These are phyloP conservation scores for Aptenodytes patagonicus DNA, from an alignment of 2,113 vertebrate species.

Conservation along the genomic window DNA sequence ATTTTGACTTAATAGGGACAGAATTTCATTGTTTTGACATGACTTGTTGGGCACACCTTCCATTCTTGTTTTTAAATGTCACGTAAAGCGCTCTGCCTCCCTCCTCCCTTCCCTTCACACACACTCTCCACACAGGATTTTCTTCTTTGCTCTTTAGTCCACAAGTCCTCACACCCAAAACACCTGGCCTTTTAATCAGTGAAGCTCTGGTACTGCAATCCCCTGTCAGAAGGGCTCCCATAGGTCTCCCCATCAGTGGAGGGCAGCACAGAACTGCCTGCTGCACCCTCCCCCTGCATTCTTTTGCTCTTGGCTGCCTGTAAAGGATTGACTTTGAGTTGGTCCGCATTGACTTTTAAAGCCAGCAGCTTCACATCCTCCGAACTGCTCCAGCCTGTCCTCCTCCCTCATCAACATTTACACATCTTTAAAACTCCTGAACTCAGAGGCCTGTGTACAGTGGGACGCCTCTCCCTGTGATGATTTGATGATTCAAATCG, in stretches of 20 bases:
- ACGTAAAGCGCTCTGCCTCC: not conserved
- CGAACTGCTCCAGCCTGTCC: not conserved
- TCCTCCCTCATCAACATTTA: not conserved
- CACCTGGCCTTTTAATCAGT: not conserved
- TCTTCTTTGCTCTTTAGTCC: not conserved
- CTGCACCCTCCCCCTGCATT: not conserved
- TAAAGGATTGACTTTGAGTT: not conserved
- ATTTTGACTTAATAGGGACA: not conserved
- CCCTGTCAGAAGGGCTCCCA: not conserved
- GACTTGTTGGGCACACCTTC: not conserved
- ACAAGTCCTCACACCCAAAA: not conserved
- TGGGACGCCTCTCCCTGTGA: not conserved
- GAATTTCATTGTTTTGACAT: not conserved
- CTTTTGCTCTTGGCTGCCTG: not conserved
- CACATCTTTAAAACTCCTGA: not conserved
- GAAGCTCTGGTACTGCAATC: not conserved
- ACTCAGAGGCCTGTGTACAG: not conserved
- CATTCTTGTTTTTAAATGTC: not conserved
- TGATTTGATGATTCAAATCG: not conserved
- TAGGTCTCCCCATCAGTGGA: accelerated
- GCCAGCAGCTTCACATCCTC: not conserved
- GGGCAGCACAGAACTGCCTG: not conserved
- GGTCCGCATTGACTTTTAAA: not conserved
- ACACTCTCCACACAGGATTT: not conserved
- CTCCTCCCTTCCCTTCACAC: not conserved